Evolutionary conservation across 2,797 vertebrate species (phyloP).

Genomic region (Xiphophorus birchmanni): DNA sequence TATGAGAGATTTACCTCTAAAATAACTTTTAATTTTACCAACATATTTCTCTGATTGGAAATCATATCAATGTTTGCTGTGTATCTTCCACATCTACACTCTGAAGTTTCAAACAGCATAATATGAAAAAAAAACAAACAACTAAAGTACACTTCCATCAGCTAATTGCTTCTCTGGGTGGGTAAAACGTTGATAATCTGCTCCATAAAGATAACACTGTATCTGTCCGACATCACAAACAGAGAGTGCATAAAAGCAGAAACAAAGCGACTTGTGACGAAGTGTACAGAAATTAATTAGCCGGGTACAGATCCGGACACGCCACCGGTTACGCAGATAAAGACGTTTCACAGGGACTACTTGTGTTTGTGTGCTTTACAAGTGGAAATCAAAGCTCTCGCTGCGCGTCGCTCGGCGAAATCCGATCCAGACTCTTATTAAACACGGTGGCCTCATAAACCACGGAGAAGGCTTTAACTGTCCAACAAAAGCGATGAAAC

Average conservation of each 20-base stretch:
- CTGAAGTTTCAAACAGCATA: not conserved
- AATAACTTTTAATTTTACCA: not conserved
- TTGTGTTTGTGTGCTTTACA: slow-evolving; percentile 46
- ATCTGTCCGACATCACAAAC: slow-evolving; percentile 35
- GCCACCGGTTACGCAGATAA: slow-evolving; percentile 16
- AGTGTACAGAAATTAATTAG: slow-evolving; percentile 55
- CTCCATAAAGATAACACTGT: slow-evolving; percentile 46
- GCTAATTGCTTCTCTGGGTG: slow-evolving; percentile 2
- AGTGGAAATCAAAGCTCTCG: slow-evolving; percentile 35
- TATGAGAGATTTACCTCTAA: not conserved
- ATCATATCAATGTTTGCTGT: not conserved
- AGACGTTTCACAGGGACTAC: slow-evolving; percentile 22
- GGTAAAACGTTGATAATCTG: slow-evolving; percentile 38
- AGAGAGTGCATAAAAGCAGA: slow-evolving; percentile 31
- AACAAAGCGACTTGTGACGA: slow-evolving; percentile 38
- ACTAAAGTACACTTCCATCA: slow-evolving; percentile 6
- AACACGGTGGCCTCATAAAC: slow-evolving; percentile 70
- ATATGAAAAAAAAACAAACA: not conserved
- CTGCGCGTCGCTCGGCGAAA: slow-evolving; percentile 35
- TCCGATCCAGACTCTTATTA: slow-evolving; percentile 50
- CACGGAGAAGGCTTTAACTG: slow-evolving; percentile 58
- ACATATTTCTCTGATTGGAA: not conserved
- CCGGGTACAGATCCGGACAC: slow-evolving; percentile 9
- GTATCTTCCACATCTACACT: not conserved
- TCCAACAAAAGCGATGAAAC: slow-evolving; percentile 72